Evolutionary conservation across 2,113 vertebrate species (phyloP).

Genomic region (Atherinomorus stipes): DNA sequence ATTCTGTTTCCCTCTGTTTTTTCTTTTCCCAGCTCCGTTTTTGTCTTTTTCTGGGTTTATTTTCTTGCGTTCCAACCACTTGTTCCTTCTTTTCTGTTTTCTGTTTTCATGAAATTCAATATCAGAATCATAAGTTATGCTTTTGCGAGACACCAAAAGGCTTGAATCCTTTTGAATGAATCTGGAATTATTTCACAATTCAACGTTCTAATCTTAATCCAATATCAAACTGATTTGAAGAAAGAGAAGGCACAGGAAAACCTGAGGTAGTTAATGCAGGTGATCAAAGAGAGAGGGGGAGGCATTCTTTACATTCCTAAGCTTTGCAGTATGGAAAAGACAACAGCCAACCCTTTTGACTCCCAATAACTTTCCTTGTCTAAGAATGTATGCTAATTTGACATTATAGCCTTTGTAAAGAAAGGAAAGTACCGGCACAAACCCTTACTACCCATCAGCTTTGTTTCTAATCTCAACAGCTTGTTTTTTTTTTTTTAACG

Average conservation of each 20-base stretch:
- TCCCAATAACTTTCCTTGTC: slow-evolving; percentile 7
- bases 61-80: slow-evolving; percentile 72
- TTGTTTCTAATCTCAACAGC: neutral
- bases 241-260: neutral
- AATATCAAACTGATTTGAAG: neutral
- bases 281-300: slow-evolving; percentile 48
- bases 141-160: slow-evolving; percentile 2
- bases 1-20: slow-evolving; percentile 47
- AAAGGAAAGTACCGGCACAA: neutral
- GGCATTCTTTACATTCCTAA: slow-evolving; percentile 53
- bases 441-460: neutral
- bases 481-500: too few species aligned
- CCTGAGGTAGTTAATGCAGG: slow-evolving; percentile 5
- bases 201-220: slow-evolving; percentile 22
- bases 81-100: slow-evolving; percentile 55
- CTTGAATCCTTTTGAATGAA: slow-evolving; percentile 5
- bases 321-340: slow-evolving; percentile 11
- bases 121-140: slow-evolving; percentile 53
- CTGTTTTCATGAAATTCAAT: slow-evolving; percentile 67
- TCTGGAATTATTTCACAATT: slow-evolving; percentile 26
- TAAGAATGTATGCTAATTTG: slow-evolving; percentile 2
- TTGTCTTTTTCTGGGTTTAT: slow-evolving; percentile 44
- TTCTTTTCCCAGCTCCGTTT: slow-evolving; percentile 25
- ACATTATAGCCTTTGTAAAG: neutral
- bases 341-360: neutral